Conservation (phyloP, 2,113 vertebrate genomes). For the Rhizomys pruinosus region DNA sequence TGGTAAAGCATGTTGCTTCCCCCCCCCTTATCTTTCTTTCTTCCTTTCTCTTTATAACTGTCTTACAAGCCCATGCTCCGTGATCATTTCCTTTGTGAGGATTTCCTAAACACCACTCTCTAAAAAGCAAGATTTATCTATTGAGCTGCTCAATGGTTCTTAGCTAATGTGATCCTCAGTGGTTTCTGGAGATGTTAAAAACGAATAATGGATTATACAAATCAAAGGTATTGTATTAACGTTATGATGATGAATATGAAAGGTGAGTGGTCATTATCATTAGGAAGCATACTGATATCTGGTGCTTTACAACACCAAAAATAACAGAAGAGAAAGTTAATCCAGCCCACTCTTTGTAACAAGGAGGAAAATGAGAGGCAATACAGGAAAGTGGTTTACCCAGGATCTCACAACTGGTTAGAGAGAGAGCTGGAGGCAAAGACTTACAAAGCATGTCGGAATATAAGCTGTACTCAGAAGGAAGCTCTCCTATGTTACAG, state of each 20-base stretch:
- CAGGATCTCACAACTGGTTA: background rate
- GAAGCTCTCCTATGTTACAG: background rate
- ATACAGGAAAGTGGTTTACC: background rate
- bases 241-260: conserved; percentile 49
- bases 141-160: background rate
- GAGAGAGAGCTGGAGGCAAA: background rate
- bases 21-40: conserved; percentile 8
- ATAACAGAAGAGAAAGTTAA: conserved; percentile 42
- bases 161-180: conserved; percentile 14
- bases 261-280: background rate
- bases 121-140: conserved; percentile 42
- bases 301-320: conserved; percentile 6
- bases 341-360: conserved; percentile 13
- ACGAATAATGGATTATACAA: conserved; percentile 8
- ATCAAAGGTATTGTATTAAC: conserved; percentile 46
- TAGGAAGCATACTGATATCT: conserved; percentile 1
- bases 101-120: conserved; percentile 40
- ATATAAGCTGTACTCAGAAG: background rate
- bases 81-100: conserved; percentile 53
- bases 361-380: background rate
- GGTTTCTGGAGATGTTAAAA: conserved; percentile 46
- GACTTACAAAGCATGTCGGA: background rate
- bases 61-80: conserved; percentile 47
- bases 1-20: conserved; percentile 65
- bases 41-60: conserved; percentile 65